Conservation (phyloP, 2,888 invertebrate species). For the Chorisops tibialis region DNA sequence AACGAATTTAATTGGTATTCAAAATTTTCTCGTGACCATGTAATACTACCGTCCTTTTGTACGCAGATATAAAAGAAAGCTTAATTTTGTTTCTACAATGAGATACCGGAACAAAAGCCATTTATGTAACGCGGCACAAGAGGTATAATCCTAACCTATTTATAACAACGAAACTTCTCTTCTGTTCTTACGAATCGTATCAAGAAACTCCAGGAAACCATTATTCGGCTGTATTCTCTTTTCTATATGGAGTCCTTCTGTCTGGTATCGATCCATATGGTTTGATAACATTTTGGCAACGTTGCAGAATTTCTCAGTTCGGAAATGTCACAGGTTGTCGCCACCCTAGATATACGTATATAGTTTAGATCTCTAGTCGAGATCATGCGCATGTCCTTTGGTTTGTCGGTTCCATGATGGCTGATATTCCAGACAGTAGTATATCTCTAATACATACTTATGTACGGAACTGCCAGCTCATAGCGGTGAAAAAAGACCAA, state of each 20-base stretch:
- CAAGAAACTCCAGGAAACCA: too few relatives aligned
- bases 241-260: constrained; percentile 16
- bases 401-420: neutral
- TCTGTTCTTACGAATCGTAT: too few relatives aligned
- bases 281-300: constrained; percentile 11
- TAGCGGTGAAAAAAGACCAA: neutral
- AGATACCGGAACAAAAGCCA: too few relatives aligned
- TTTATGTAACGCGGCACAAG: too few relatives aligned
- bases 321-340: constrained; percentile 17
- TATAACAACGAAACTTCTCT: too few relatives aligned
- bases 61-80: too few relatives aligned
- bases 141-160: too few relatives aligned
- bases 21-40: too few relatives aligned
- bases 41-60: too few relatives aligned
- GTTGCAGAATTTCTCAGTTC: constrained; percentile 5
- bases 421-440: constrained; percentile 12
- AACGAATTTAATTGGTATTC: too few relatives aligned
- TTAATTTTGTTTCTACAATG: too few relatives aligned
- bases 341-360: neutral
- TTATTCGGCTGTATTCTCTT: too few relatives aligned
- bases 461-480: neutral
- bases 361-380: neutral
- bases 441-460: neutral
- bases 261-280: constrained; percentile 21
- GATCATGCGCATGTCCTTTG: constrained; percentile 1